A percentile compares a stretch with the other conserved stretches of the same genome.
Evolutionary conservation across 2,888 invertebrate genomes (phyloP).

Genomic region (Caenorhabditis sp.): DNA sequence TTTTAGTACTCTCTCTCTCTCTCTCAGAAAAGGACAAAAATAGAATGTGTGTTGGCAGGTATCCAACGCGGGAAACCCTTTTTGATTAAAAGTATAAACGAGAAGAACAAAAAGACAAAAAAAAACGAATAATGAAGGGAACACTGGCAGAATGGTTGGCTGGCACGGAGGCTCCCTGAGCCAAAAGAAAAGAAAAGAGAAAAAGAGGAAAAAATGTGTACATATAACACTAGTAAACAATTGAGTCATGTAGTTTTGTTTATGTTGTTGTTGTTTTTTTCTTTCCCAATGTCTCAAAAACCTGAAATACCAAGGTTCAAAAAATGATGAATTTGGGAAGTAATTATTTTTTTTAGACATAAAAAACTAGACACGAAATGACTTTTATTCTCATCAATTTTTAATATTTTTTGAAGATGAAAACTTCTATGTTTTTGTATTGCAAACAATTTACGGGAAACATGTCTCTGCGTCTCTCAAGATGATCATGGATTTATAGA

Average conservation of each 20-base stretch:
- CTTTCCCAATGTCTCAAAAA: background rate
- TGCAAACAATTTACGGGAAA: too few relatives aligned
- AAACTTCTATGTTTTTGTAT: too few relatives aligned
- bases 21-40: background rate
- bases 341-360: too few relatives aligned
- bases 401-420: too few relatives aligned
- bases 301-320: too few relatives aligned
- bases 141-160: slow-evolving; percentile 8
- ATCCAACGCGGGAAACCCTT: background rate
- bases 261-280: slow-evolving; percentile 5
- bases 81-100: background rate
- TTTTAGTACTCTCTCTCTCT: too few relatives aligned
- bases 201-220: slow-evolving; percentile 17
- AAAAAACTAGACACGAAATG: too few relatives aligned
- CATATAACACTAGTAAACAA: too few relatives aligned
- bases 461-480: too few relatives aligned
- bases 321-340: too few relatives aligned
- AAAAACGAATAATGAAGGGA: slow-evolving; percentile 10
- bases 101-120: background rate
- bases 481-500: too few relatives aligned
- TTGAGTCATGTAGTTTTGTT: slow-evolving; percentile 19
- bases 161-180: background rate
- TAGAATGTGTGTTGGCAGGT: background rate
- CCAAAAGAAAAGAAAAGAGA: slow-evolving; percentile 7
- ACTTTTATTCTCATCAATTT: too few relatives aligned